A percentile compares a stretch with the other conserved stretches of the same genome.
phyloP scores from a whole-genome alignment of 53 echinoderm and acorn worm genomes.

The Hippasteria phrygiana region DNA sequence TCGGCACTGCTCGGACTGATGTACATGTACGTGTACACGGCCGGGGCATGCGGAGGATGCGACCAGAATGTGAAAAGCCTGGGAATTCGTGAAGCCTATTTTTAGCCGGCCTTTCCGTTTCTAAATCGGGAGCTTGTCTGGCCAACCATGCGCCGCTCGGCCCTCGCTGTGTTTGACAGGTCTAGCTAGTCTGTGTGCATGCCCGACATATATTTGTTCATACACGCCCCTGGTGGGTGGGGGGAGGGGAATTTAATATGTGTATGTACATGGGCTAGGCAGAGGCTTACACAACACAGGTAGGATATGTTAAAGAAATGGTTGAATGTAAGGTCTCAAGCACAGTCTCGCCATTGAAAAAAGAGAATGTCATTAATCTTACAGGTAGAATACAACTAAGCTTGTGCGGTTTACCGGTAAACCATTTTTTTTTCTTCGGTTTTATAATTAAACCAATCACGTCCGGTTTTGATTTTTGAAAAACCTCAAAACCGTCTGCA shows the following conservation, averaged over 20 bases:
- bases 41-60: background rate
- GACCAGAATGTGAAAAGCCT: background rate
- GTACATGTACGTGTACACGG: background rate
- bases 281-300: too few relatives aligned
- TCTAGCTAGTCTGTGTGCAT: background rate
- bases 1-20: background rate
- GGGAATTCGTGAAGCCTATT: background rate
- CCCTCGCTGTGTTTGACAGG: background rate
- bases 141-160: background rate
- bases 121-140: background rate
- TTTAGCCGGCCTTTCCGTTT: background rate
- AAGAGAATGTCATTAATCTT: too few relatives aligned
- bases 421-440: too few relatives aligned
- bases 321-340: too few relatives aligned
- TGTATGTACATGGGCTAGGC: too few relatives aligned
- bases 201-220: background rate
- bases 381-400: too few relatives aligned
- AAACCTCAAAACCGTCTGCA: too few relatives aligned
- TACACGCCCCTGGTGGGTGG: background rate
- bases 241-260: background rate
- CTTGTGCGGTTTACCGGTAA: too few relatives aligned
- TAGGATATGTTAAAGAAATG: too few relatives aligned
- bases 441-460: too few relatives aligned
- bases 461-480: too few relatives aligned
- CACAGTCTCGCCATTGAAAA: too few relatives aligned